Evolutionary conservation across 2,113 vertebrate species (phyloP).

Genomic region (Orcinus orca): DNA sequence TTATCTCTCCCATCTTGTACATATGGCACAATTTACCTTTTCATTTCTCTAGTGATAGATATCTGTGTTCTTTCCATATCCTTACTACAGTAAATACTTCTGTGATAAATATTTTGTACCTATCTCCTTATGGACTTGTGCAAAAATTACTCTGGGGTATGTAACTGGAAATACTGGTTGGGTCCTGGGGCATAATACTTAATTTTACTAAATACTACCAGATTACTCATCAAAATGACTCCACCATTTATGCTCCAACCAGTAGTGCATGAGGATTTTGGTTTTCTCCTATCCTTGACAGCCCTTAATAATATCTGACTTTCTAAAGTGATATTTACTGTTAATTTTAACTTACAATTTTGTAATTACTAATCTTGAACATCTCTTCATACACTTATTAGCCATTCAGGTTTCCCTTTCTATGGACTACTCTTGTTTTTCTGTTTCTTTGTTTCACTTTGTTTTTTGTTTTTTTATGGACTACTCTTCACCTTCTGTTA

Average conservation of each 20-base stretch:
- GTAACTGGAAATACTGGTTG: not conserved
- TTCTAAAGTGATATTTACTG: not conserved
- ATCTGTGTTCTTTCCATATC: not conserved
- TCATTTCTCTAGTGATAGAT: not conserved
- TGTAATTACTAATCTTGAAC: not conserved
- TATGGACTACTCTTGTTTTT: not conserved
- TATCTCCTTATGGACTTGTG: not conserved
- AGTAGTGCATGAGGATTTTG: not conserved
- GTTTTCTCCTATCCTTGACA: not conserved
- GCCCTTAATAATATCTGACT: not conserved
- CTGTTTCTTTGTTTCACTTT: too few species aligned
- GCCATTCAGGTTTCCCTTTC: not conserved
- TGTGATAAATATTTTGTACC: not conserved
- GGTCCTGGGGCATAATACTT: not conserved
- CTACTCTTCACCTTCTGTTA: not conserved
- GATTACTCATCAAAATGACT: not conserved
- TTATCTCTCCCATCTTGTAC: not conserved
- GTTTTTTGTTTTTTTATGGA: not conserved
- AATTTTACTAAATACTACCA: not conserved
- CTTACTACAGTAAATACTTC: not conserved
- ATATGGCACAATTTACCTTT: not conserved
- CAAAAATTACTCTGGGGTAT: not conserved
- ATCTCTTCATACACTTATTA: not conserved
- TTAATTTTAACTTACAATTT: not conserved
- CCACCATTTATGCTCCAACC: not conserved